Conservation (phyloP, 2,113 vertebrate genomes). For the Dipodomys spectabilis region DNA sequence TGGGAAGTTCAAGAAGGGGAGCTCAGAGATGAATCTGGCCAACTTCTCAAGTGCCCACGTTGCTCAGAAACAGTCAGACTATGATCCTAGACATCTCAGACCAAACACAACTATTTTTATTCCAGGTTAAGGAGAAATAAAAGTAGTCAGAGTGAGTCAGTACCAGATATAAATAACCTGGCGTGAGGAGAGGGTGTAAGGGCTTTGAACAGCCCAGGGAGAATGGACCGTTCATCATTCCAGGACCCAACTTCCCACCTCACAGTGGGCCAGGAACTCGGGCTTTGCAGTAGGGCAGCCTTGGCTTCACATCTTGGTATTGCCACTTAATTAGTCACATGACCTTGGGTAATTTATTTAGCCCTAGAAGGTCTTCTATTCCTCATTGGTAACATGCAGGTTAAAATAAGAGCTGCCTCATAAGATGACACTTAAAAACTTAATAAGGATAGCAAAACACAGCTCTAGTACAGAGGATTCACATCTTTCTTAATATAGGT, state of each 20-base stretch:
- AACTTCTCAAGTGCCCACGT: neutral
- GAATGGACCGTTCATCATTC: neutral
- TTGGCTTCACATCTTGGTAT: neutral
- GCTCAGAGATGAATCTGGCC: neutral
- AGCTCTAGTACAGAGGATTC: neutral
- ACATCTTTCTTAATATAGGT: slow-evolving; percentile 19
- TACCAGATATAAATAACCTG: neutral
- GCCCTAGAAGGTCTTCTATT: neutral
- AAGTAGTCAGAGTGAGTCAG: neutral
- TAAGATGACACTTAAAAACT: slow-evolving; percentile 7
- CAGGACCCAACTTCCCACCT: neutral
- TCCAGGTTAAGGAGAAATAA: neutral
- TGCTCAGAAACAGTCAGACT: neutral
- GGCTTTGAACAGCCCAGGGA: neutral
- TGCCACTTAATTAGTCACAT: neutral
- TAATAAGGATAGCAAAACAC: neutral
- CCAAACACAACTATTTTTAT: neutral
- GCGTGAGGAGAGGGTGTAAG: neutral
- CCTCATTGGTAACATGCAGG: neutral
- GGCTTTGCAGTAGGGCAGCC: neutral
- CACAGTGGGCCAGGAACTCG: neutral
- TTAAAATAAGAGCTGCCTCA: slow-evolving; percentile 22
- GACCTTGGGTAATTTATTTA: neutral
- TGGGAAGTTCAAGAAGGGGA: neutral
- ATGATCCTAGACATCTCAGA: neutral